Conservation (phyloP, 1,140 invertebrate species). For the Diabrotica undecimpunctata region DNA sequence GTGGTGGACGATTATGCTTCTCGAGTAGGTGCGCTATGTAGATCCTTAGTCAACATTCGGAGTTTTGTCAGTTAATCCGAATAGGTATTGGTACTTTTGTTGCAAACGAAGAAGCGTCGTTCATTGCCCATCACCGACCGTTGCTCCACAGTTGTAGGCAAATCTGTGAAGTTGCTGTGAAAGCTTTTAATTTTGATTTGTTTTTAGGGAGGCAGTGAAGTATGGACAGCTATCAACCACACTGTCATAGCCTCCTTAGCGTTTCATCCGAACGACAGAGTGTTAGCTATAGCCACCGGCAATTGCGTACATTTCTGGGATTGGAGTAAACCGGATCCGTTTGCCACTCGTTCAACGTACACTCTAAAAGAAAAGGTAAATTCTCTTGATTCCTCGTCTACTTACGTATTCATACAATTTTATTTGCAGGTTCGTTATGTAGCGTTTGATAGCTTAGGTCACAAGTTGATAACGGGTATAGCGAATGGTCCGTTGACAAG, state of each 20-base stretch:
- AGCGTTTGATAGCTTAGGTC: conserved; percentile 77
- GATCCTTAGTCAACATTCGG: too few relatives aligned
- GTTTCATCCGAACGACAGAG: conserved; percentile 78
- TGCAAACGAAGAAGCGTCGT: too few relatives aligned
- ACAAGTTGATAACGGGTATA: conserved; percentile 82
- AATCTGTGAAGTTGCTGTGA: conserved; percentile 22
- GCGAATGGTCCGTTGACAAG: conserved; percentile 58
- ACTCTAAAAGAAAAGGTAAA: conserved; percentile 71
- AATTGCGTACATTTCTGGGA: conserved; percentile 90
- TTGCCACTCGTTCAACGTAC: conserved; percentile 65
- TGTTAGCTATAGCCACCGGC: conserved; percentile 80
- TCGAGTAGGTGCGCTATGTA: too few relatives aligned
- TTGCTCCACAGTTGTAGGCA: too few relatives aligned
- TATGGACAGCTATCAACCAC: conserved; percentile 69
- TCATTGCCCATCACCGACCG: too few relatives aligned
- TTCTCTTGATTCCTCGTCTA: background rate
- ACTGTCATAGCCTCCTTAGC: conserved; percentile 80
- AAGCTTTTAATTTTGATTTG: background rate
- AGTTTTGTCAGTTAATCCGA: too few relatives aligned
- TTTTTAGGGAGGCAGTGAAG: conserved; percentile 75
- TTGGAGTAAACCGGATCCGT: conserved; percentile 76
- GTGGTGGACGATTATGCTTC: too few relatives aligned
- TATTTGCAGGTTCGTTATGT: conserved; percentile 62
- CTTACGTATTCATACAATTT: too few relatives aligned
- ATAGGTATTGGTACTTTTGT: too few relatives aligned